Evolutionary conservation across 2,113 vertebrate species (phyloP).

Genomic region (Melanocharis versteri): DNA sequence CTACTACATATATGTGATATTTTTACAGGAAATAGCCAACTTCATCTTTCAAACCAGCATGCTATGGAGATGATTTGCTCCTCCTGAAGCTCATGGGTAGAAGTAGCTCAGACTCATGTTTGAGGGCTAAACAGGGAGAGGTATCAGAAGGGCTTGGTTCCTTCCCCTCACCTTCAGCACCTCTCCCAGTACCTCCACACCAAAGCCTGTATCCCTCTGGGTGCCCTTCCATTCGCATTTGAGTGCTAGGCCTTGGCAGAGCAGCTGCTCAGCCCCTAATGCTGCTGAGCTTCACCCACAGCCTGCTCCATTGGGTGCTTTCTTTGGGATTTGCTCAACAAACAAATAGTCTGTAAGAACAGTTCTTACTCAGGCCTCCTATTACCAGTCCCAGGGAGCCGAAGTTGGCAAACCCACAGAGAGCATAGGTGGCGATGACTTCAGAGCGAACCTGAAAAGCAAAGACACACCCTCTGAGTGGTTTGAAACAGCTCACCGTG

Average conservation of each 20-base stretch:
- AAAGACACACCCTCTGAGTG: not conserved
- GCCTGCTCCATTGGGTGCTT: not conserved
- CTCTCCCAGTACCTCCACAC: not conserved
- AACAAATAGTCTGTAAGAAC: not conserved
- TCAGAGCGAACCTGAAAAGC: conserved; percentile 82
- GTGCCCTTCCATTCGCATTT: not conserved
- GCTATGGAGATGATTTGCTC: not conserved
- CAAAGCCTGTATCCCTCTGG: fast-evolving
- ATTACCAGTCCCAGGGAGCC: conserved; percentile 81
- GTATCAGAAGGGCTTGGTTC: not conserved
- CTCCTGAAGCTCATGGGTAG: not conserved
- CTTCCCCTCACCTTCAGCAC: not conserved
- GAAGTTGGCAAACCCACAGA: conserved; percentile 89
- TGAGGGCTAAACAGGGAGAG: not conserved
- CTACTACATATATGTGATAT: not conserved
- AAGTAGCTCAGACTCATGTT: not conserved
- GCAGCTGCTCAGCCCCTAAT: not conserved
- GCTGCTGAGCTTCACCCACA: not conserved
- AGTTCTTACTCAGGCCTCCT: conserved; percentile 80
- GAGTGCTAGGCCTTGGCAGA: not conserved
- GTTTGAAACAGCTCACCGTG: not conserved
- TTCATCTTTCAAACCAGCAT: not conserved
- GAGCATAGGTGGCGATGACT: conserved; percentile 85
- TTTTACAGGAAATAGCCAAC: not conserved
- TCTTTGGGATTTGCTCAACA: not conserved